Evolutionary conservation across 1,140 invertebrate species (phyloP).

Genomic region (Drosophila bifasciata): DNA sequence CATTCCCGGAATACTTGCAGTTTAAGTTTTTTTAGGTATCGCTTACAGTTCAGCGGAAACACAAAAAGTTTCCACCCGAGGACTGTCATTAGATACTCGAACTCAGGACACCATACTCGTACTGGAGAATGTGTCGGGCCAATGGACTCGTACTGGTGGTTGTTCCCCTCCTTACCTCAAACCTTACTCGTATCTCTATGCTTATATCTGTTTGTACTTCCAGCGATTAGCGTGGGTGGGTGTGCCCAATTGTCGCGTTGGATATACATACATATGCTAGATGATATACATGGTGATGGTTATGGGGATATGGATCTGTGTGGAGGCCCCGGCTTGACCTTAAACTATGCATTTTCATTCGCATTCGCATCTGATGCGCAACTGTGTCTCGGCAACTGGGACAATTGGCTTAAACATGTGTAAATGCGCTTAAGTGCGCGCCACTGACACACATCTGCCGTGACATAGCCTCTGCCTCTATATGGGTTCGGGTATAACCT

Average conservation of each 20-base stretch:
- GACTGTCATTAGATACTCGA: slow-evolving; percentile 56
- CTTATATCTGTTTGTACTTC: not conserved
- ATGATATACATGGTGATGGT: slow-evolving; percentile 8
- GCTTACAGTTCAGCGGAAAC: slow-evolving; percentile 60
- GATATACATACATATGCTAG: slow-evolving; percentile 17
- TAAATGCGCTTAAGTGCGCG: slow-evolving; percentile 77
- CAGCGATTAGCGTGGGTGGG: slow-evolving; percentile 64
- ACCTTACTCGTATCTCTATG: not conserved
- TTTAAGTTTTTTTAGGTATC: slow-evolving; percentile 36
- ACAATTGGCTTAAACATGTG: slow-evolving; percentile 77
- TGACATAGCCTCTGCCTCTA: slow-evolving; percentile 7
- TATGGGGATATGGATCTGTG: slow-evolving; percentile 11
- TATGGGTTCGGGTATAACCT: not conserved
- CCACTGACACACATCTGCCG: slow-evolving; percentile 65
- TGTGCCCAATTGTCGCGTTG: slow-evolving; percentile 69
- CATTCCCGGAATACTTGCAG: slow-evolving; percentile 49
- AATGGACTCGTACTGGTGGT: slow-evolving; percentile 54
- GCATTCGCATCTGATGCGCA: slow-evolving; percentile 22
- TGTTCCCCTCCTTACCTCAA: not conserved
- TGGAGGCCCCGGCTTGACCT: slow-evolving; percentile 62
- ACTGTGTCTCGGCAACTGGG: slow-evolving; percentile 22
- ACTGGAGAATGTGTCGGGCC: slow-evolving; percentile 36
- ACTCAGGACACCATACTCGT: slow-evolving; percentile 55
- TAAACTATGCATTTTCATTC: slow-evolving; percentile 55
- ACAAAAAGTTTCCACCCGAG: slow-evolving; percentile 29